phyloP scores from a whole-genome alignment of 1,140 invertebrate species.

The Melitaea cinxia region DNA sequence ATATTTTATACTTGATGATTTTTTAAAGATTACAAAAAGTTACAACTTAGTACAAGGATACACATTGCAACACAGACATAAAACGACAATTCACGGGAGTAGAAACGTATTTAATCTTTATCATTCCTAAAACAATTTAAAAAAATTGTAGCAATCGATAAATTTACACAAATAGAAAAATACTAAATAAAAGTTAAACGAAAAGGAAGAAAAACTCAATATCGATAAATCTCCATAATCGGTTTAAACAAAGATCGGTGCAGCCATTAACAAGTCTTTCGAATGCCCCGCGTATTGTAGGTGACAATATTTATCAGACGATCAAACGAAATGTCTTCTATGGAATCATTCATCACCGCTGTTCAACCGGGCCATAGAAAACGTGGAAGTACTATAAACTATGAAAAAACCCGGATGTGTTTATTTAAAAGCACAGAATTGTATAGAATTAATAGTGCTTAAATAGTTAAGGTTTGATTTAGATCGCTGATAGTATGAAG shows the following conservation, averaged over 20 bases:
- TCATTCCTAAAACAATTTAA: no score
- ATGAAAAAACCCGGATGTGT: neutral
- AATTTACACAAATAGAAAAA: neutral
- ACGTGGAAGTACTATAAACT: conserved; percentile 44
- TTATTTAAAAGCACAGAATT: neutral
- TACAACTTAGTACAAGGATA: no score
- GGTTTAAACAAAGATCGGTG: conserved; percentile 38
- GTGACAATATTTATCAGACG: conserved; percentile 66
- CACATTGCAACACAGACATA: no score
- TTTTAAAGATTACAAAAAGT: no score
- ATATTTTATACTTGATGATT: no score
- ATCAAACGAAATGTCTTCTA: conserved; percentile 61
- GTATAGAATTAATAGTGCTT: neutral
- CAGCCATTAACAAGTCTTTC: conserved; percentile 62
- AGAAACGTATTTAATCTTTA: no score
- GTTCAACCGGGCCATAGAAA: conserved; percentile 54
- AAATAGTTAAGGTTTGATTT: neutral
- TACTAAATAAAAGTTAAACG: neutral
- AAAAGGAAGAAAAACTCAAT: conserved; percentile 5
- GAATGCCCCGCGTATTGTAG: conserved; percentile 53
- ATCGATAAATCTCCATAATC: conserved; percentile 20
- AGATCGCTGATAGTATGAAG: neutral
- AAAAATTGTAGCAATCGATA: neutral
- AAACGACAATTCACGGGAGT: no score
- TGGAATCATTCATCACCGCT: conserved; percentile 18